Evolutionary conservation across 2,888 invertebrate species (phyloP), one percentile per base, ranked within the genome.

Genomic region (Hemithea aestivaria): DNA sequence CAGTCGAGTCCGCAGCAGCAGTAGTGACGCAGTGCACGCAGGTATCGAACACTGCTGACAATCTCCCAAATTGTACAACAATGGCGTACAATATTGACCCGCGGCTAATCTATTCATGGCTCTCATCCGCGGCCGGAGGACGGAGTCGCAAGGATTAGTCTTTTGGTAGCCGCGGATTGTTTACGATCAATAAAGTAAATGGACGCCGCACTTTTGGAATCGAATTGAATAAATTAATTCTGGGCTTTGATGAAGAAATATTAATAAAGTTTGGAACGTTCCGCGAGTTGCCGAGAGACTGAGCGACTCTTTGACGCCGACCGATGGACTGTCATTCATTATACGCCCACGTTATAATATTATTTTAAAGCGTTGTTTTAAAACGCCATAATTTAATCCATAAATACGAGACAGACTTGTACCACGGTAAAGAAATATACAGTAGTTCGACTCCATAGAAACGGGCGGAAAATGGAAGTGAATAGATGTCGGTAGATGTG

Each of bases 101-200:
- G 47, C 51, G 40, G 44, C 45, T 66, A 63, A 68, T 71, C 53
- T 69, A 69, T 69, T 67, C 73, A 67, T 66, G 59, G 63, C 50
- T 56, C 49, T 51, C 49, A n/a, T n/a, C n/a, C n/a, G 42, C 55
- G 38, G 57, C 46, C 59, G 20, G 38, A 26, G 22, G 27, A 58
- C 52, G 52, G 53, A 51, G 50, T 45, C 16, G 45, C 40, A 28
- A 43, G 53, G 64, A 65, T 59, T 58, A 56, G 61, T 50, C 62
- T 57, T 64, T 62, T 62, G 45, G 52, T 43, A 47, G 38, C 0
- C 26, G 22, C 7, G 26, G 33, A 40, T 42, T 50, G 47, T 50
- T 47, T 26, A 31, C 8, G 32, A 27, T 30, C 31, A 11, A 22
- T 38, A 38, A 32, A 38, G 23, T 32, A 24, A 40, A 40, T 28